Percentiles rank a stretch among this genome's conserved stretches.
phyloP scores from a whole-genome alignment of 2,888 invertebrate species.

The Hyles lineata region DNA sequence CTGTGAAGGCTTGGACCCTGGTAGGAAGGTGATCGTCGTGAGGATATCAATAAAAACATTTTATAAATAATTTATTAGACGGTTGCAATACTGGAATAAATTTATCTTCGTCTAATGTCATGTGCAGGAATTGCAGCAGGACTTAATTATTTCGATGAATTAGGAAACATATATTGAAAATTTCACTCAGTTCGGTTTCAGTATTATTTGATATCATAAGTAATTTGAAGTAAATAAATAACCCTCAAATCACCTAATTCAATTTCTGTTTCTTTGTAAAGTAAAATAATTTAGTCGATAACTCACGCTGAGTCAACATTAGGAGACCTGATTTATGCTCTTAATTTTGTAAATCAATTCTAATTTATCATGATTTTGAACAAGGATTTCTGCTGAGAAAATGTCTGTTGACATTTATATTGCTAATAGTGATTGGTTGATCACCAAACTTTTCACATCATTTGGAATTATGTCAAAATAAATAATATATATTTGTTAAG shows the following conservation, averaged over 20 bases:
- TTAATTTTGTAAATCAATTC: neutral
- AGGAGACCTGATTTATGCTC: neutral
- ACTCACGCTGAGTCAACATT: neutral
- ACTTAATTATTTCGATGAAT: too few relatives aligned
- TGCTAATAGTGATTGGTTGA: neutral
- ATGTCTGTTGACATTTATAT: slow-evolving; percentile 7
- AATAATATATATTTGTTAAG: neutral
- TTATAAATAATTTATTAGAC: neutral
- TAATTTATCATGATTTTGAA: slow-evolving; percentile 5
- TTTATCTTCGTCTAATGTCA: too few relatives aligned
- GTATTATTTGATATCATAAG: too few relatives aligned
- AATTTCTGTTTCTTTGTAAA: neutral
- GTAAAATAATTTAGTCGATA: neutral
- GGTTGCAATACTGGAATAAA: neutral
- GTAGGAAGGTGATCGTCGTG: slow-evolving; percentile 13
- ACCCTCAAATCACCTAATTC: neutral
- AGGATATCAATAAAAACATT: neutral
- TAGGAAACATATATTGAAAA: too few relatives aligned
- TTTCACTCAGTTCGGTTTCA: too few relatives aligned
- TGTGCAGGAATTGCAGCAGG: neutral
- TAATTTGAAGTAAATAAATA: too few relatives aligned
- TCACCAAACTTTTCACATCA: neutral
- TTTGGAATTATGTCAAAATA: neutral
- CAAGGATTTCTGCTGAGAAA: slow-evolving; percentile 3
- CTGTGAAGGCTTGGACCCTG: slow-evolving; percentile 2